Base-by-base conservation (phyloP, 1,140 invertebrate genomes). In the Aradophagus sp. region DNA sequence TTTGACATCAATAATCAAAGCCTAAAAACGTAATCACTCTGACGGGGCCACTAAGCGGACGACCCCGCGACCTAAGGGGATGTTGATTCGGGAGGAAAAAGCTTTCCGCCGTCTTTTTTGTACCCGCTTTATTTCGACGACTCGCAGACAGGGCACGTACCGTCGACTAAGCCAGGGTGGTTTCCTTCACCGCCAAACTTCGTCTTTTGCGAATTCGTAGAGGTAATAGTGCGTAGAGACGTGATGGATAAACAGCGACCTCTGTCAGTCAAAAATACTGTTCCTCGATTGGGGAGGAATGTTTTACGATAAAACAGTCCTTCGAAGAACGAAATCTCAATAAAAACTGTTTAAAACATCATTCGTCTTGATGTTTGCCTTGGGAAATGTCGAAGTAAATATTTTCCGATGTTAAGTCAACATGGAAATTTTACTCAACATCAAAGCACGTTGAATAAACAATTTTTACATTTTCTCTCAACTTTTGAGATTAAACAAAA, bases 191-290 rank as follows among this genome's bases (percentile, higher is more conserved):
- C 45, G 62, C 68, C 66, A 55, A 76, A 77, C 70, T 77, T 77
- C 74, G 76, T 69, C 69, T 72, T 14, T 45, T 56, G 76, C 80
- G 79, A 80, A 81, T 80, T 80, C 78, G 79, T 81, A 78, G 80
- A 73, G 74, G 50, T 81, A 79, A 77, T 76, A 75, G 76, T 72
- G 41, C 62, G 55, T 59, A 66, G 70, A 75, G 65, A 73, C 73
- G 66, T 56, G 58, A 61, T 39, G 56, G 52, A 69, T 56, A 76
- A 68, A 39, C 55, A 61, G 34, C 38, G 23, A 47, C 32, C 34
- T 45, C 15, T 16, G 47, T 52, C 27, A 53, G 20, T 52, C 39
- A 47, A 42, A 53, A 48, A 55, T 39, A 55, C 34, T 12, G 13
- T 45, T 13, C 45, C 27, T n/a, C 17, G 5, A 35, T 0, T 19